Base-by-base conservation (phyloP, 2,888 invertebrate genomes). In the Parnassius glacialis region DNA sequence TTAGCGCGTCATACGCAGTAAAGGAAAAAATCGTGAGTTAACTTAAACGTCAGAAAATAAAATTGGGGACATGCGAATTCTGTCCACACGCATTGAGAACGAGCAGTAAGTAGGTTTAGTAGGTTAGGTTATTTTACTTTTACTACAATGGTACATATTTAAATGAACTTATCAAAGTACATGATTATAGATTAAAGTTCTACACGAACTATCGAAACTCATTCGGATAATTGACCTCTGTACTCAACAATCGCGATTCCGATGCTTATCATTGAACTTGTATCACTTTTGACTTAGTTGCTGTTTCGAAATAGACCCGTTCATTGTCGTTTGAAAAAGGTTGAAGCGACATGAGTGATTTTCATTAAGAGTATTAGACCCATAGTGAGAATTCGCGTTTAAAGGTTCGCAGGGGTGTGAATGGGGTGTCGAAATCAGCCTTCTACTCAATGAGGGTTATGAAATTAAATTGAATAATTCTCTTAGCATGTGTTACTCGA, bases 351-450 rank as follows among this genome's bases (percentile, higher is more conserved):
- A 61, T 61, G 57, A 64, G 65, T 57, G 73, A 72, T 71, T 75
- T 72, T 65, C 72, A 65, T 77, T 77, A 81, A 71, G 71, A 74
- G 71, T 83, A 85, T 89, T 88, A 89, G 87, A 77, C 64, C 69
- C 57, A 60, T 67, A 64, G 76, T 83, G 89, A 74, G 76, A 86
- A 85, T 54, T 62, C 20, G 50, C 25, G 43, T 44, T 51, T 52
- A 76, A 62, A 57, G 42, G 74, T 68, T 62, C 63, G 67, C 65
- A 68, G 74, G 81, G 81, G 84, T 85, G 84, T 79, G 75, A 86
- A 83, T 78, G 77, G 83, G 82, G 81, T 87, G 79, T 81, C 64
- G 88, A 81, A 83, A 88, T 83, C 77, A 79, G 64, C 83, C 85
- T 87, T 83, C 80, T 71, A 64, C 58, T 76, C 74, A 74, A 76